Conservation (phyloP, 92 coral and sea anemone genomes). For the Phenganax stokvisi region DNA sequence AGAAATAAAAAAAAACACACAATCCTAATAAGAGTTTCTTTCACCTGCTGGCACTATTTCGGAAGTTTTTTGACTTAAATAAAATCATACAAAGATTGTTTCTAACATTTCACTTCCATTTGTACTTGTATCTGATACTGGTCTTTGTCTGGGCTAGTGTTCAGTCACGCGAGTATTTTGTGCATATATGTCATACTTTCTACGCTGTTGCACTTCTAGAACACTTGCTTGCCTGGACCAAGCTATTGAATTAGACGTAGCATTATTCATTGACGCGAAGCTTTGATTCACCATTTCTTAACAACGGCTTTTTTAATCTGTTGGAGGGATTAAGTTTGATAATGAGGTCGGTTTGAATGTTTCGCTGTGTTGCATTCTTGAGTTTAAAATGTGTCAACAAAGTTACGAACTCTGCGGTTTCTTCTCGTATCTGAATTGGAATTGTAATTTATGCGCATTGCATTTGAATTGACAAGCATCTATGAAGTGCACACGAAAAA, state of each 20-base stretch:
- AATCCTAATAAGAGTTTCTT: too few species aligned
- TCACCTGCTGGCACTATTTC: too few species aligned
- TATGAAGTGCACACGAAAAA: neutral
- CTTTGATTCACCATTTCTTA: neutral
- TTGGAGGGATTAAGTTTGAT: neutral
- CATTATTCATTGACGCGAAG: conserved; percentile 17
- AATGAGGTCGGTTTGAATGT: conserved; percentile 1
- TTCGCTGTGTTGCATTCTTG: conserved; percentile 10
- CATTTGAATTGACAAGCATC: neutral
- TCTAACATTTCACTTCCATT: neutral
- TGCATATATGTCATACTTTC: conserved; percentile 16
- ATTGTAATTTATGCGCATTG: conserved; percentile 31
- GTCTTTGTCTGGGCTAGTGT: conserved; percentile 18
- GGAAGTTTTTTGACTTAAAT: too few species aligned
- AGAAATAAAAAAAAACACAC: too few species aligned
- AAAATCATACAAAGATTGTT: neutral
- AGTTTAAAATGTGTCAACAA: conserved; percentile 13
- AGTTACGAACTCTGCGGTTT: conserved; percentile 19
- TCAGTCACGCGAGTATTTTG: neutral
- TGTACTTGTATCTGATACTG: neutral
- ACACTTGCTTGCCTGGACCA: neutral
- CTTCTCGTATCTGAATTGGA: conserved; percentile 1
- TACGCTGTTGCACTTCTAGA: conserved; percentile 5
- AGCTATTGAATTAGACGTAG: conserved; percentile 1
- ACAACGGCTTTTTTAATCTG: neutral